Evolutionary conservation across 2,797 vertebrate genomes (phyloP).

Genomic region (Microhierax caerulescens): DNA sequence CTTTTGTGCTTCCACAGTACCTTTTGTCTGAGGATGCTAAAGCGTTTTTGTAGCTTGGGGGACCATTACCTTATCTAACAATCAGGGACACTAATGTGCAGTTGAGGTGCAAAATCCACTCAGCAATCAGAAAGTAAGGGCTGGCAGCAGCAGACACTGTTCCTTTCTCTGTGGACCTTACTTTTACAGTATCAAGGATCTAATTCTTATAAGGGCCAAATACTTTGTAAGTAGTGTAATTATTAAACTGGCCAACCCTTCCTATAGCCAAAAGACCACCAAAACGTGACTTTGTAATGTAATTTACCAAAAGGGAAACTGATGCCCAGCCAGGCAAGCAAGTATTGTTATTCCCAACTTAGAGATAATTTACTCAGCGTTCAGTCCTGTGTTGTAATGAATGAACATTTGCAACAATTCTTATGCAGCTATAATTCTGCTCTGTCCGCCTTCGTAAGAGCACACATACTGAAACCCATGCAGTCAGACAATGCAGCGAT

Average conservation of each 20-base stretch:
- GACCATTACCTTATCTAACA: slow-evolving; percentile 37
- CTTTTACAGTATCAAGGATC: not conserved
- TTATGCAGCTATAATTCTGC: not conserved
- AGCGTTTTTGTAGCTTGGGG: not conserved
- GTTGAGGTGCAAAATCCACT: not conserved
- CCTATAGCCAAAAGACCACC: not conserved
- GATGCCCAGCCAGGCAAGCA: not conserved
- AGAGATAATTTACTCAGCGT: not conserved
- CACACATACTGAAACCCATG: rapidly evolving
- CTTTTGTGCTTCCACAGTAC: slow-evolving; percentile 14
- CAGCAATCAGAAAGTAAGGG: not conserved
- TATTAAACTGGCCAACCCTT: not conserved
- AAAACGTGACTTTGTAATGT: not conserved
- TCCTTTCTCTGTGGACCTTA: not conserved
- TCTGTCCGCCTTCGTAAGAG: not conserved
- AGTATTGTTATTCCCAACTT: not conserved
- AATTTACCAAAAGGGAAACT: not conserved
- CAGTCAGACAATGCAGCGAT: not conserved
- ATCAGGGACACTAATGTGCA: not conserved
- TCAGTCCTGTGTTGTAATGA: not conserved
- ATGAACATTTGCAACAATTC: not conserved
- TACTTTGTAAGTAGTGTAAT: not conserved
- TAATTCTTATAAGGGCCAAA: not conserved
- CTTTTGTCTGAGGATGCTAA: slow-evolving; percentile 47
- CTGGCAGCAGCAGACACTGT: not conserved